Evolutionary conservation across 1,140 invertebrate species (phyloP).

Genomic region (Heliconius nattereri): DNA sequence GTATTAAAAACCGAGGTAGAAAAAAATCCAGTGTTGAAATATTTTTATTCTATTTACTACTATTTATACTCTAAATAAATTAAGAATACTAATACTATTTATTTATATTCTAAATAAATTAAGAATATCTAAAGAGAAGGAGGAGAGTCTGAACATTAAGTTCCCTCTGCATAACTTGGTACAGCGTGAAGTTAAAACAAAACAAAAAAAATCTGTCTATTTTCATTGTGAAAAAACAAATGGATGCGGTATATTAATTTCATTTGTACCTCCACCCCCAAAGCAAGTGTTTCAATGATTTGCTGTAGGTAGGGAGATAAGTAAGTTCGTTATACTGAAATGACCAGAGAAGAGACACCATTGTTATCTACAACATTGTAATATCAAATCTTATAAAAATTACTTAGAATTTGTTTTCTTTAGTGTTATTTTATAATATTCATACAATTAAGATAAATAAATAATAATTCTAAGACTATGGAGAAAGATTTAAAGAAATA

Average conservation of each 20-base stretch:
- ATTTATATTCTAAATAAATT: no score
- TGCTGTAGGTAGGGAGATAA: conserved; percentile 55
- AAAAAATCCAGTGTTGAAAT: no score
- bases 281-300: conserved; percentile 54
- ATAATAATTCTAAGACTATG: background rate
- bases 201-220: background rate
- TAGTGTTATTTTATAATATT: background rate
- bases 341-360: conserved; percentile 56
- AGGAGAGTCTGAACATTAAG: no score
- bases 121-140: no score
- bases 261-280: conserved; percentile 29
- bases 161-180: no score
- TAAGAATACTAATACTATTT: no score
- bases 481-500: no score
- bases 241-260: background rate
- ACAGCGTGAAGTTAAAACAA: no score
- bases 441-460: background rate
- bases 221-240: background rate
- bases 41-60: no score
- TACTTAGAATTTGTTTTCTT: background rate
- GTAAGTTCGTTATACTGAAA: conserved; percentile 56
- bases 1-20: no score
- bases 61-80: no score
- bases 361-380: conserved; percentile 34
- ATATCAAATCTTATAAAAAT: background rate